Evolutionary conservation across 2,113 vertebrate genomes (phyloP).

Genomic region (Alces alces): DNA sequence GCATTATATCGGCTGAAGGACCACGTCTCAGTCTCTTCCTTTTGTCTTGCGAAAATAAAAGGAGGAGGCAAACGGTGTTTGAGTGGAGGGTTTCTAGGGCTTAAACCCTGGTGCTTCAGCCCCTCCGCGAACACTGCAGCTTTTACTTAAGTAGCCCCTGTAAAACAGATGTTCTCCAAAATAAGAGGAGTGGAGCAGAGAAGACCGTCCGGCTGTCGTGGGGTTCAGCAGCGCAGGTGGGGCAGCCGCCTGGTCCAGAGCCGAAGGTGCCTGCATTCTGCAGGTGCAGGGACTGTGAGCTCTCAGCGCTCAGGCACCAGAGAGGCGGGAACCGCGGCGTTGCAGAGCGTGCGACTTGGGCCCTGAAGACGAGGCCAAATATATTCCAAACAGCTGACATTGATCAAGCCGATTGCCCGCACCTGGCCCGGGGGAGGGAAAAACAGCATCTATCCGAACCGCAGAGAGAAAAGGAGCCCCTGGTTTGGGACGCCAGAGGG

Average conservation of each 20-base stretch:
- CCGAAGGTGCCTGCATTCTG: conserved; percentile 14
- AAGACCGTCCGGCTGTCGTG: neutral
- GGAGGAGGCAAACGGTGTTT: neutral
- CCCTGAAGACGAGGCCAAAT: neutral
- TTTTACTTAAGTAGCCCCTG: neutral
- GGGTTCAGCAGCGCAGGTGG: neutral
- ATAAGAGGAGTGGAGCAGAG: neutral
- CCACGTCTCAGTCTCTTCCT: conserved; percentile 18
- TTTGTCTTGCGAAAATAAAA: conserved; percentile 60
- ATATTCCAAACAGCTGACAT: neutral
- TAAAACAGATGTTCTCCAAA: conserved; percentile 5
- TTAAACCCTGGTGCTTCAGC: neutral
- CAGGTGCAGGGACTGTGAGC: conserved; percentile 47
- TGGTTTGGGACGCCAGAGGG: conserved; percentile 42
- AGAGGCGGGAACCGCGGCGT: neutral
- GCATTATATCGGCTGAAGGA: neutral
- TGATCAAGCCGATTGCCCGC: neutral
- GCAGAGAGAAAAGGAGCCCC: neutral
- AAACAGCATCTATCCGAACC: neutral
- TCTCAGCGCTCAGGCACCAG: neutral
- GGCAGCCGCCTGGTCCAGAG: neutral
- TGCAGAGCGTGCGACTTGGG: neutral
- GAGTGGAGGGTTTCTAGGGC: neutral
- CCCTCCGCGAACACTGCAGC: neutral
- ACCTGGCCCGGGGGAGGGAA: conserved; percentile 19